Base-by-base conservation (phyloP, 2,888 invertebrate genomes). In the Philonicus albiceps region DNA sequence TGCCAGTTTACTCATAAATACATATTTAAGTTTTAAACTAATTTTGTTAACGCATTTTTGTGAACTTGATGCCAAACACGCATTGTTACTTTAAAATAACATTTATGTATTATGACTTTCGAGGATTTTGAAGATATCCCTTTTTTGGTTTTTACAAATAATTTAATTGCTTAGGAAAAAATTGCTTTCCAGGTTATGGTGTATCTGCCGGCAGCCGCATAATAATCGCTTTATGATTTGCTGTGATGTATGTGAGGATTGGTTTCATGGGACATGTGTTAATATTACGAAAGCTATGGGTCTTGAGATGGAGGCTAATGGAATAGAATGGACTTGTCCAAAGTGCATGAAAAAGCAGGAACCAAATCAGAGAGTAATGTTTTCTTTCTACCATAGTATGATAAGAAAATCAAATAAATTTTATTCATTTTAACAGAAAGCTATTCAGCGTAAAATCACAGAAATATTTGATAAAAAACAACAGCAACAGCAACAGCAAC, bases 201-300 rank as follows among this genome's bases (percentile, higher is more conserved):
- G 98, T 92, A 96, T 98, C 91, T 98, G 98, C 91, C 96, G 96
- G 89, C 97, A 97, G 91, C 98, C 98, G 0, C 98, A 98, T 91
- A 97, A 98, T 90, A 98, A 98, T 92, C 94, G 98, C 85, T 98
- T 99, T 91, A 99, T 99, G 98, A 98, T 98, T 90, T 98, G 98
- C 91, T 99, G 99, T 92, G 98, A 99, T 92, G 94, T 95, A 16
- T 99, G 98, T 91, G 97, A 98, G 91, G 98, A 98, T 91, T 99
- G 98, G 98, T 99, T 97, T 91, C 98, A 99, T 91, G 98, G 98
- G n/a, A 97, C 96, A 90, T 99, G 98, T 93, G 98, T 99, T 16
- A 97, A 97, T 89, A 96, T 99, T 73, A 97, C 97, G 27, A 96
- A 97, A 93, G 95, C 96, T 0, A 96, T 97, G 96, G 97, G 97